These are phyloP conservation scores for Medauroidea extradentata DNA, from an alignment of 1,140 invertebrate genomes.

Conservation along the genomic window DNA sequence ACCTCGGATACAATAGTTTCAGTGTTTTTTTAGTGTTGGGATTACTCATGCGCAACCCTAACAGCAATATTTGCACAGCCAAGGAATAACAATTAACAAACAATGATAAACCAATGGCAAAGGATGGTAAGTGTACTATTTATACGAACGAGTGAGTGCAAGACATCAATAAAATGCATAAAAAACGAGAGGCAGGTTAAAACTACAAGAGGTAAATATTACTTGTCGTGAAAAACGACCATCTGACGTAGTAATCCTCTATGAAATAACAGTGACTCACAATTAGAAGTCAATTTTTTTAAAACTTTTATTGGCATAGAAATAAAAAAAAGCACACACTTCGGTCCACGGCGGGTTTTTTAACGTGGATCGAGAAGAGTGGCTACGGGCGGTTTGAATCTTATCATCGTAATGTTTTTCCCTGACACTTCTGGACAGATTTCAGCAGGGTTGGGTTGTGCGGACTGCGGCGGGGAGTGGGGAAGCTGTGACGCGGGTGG, in stretches of 20 bases:
- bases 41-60: no score
- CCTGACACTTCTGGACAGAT: conserved; percentile 4
- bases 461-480: not conserved
- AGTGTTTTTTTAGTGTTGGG: no score
- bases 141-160: no score
- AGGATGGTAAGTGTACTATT: no score
- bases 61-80: no score
- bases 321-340: conserved; percentile 21
- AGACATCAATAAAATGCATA: no score
- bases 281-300: conserved; percentile 6
- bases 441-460: not conserved
- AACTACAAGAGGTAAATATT: no score
- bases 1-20: no score
- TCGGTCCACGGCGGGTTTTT: conserved; percentile 3
- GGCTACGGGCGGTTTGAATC: conserved; percentile 12
- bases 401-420: not conserved
- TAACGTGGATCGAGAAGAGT: not conserved
- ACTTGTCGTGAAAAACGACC: no score
- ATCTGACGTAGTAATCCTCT: not conserved
- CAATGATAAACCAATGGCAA: no score
- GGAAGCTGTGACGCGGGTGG: not conserved
- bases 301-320: conserved; percentile 22
- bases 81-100: no score
- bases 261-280: conserved; percentile 15
- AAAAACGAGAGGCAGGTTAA: no score